Conservation (phyloP, 2,888 invertebrate species). For the Mythimna albipuncta region DNA sequence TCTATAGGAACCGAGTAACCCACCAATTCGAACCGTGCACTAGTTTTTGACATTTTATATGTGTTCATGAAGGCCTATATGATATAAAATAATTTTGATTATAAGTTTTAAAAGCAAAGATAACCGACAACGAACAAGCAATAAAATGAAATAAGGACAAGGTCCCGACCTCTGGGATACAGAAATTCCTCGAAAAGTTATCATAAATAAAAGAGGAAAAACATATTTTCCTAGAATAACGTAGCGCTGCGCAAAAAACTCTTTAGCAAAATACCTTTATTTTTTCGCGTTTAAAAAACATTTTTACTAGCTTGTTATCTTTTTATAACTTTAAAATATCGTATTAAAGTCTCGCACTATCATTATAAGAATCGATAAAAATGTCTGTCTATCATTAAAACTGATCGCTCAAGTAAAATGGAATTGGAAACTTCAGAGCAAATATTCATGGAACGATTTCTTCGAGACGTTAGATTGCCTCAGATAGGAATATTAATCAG, state of each 20-base stretch:
- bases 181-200: not conserved
- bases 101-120: not conserved
- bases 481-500: slow-evolving; percentile 9
- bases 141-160: slow-evolving; percentile 12
- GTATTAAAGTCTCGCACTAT: slow-evolving; percentile 9
- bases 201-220: not conserved
- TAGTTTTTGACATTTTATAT: no score
- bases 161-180: slow-evolving; percentile 1
- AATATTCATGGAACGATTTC: slow-evolving; percentile 2
- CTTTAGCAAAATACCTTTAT: not conserved
- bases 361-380: slow-evolving; percentile 23
- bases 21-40: no score
- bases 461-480: not conserved
- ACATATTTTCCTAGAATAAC: not conserved
- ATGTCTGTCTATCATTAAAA: slow-evolving; percentile 24
- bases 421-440: slow-evolving; percentile 23
- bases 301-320: not conserved
- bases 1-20: no score
- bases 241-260: not conserved
- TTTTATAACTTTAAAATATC: slow-evolving; percentile 5
- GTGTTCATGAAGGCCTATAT: no score
- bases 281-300: not conserved
- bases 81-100: no score
- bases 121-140: not conserved
- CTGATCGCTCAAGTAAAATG: slow-evolving; percentile 35